Base-by-base conservation (phyloP, 1,140 invertebrate genomes). In the Drosophila athabasca region DNA sequence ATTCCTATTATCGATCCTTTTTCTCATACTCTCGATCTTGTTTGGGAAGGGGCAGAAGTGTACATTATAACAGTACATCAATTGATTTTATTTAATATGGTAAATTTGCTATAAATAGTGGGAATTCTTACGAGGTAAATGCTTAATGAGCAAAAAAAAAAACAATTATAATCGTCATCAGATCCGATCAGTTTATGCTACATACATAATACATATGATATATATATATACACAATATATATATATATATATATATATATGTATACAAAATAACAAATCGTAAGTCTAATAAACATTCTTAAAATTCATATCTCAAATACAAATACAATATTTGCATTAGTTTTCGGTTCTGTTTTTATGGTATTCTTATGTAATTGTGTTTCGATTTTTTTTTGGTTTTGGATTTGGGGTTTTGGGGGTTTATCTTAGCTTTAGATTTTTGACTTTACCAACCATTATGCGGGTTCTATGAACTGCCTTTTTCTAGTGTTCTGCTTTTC, bases 81-180 rank as follows among this genome's bases (percentile, higher is more conserved):
- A 85, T 85, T 81, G 68, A 71, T 81, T 69, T 85, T 78, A 78
- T 82, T 50, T 78, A 78, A 85, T 69, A 68, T 75, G 83, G 83
- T 85, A 85, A 85, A 85, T 87, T 85, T 87, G 78, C 82, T 85
- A 85, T 85, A 87, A 85, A 87, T 85, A 85, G 78, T 78, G 73
- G 78, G 74, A 87, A 87, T 87, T 67, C 78, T 85, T 87, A 85
- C 43, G 55, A 87, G 69, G 70, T 87, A 87, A 85, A 78, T 87
- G 82, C 82, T 85, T 87, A 85, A 85, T 85, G 82, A 85, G 82
- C 82, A 85, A 85, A 77, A 85, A 84, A 81, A 82, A 85, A 75
- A 74, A 75, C 39, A 74, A 74, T 66, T 66, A 74, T 64, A 69
- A 69, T 69, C 66, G 19, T 69, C 51, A n/a, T 69, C 55, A 60